phyloP scores from a whole-genome alignment of 2,113 vertebrate genomes.

The Ariopsis seemanni region DNA sequence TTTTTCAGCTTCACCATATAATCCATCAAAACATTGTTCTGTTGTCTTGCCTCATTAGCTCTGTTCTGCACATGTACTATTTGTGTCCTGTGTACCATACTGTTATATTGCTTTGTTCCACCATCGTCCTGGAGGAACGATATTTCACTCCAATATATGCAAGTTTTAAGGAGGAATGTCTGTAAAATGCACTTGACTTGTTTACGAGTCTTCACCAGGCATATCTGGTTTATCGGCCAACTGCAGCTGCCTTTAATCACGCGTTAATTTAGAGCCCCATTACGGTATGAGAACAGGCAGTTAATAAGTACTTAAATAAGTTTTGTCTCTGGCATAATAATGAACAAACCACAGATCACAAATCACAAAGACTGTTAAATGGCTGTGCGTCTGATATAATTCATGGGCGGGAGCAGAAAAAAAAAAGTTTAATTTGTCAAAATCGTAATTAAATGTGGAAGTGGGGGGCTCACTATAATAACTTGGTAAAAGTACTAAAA shows the following conservation, averaged over 20 bases:
- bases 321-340: slow-evolving; percentile 8
- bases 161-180: background rate
- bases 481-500: background rate
- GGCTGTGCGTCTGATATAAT: background rate
- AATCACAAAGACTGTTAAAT: background rate
- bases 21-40: too few relatives aligned
- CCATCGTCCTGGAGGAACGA: background rate
- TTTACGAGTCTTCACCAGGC: background rate
- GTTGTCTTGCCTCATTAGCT: background rate
- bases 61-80: too few relatives aligned
- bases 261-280: background rate
- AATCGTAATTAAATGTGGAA: too few relatives aligned
- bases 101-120: background rate
- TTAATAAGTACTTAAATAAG: background rate
- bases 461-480: background rate
- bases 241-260: background rate
- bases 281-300: slow-evolving; percentile 4
- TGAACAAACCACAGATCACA: background rate
- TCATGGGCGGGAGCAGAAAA: too few relatives aligned
- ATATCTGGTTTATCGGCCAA: background rate
- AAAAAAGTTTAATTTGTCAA: background rate
- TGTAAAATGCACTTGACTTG: slow-evolving; percentile 5
- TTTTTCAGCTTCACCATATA: background rate
- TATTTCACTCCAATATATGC: background rate
- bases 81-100: background rate